A percentile compares a stretch with the other conserved stretches of the same genome.
These are phyloP conservation scores for Proterorhinus semilunaris DNA, from an alignment of 2,113 vertebrate species.

Conservation along the genomic window DNA sequence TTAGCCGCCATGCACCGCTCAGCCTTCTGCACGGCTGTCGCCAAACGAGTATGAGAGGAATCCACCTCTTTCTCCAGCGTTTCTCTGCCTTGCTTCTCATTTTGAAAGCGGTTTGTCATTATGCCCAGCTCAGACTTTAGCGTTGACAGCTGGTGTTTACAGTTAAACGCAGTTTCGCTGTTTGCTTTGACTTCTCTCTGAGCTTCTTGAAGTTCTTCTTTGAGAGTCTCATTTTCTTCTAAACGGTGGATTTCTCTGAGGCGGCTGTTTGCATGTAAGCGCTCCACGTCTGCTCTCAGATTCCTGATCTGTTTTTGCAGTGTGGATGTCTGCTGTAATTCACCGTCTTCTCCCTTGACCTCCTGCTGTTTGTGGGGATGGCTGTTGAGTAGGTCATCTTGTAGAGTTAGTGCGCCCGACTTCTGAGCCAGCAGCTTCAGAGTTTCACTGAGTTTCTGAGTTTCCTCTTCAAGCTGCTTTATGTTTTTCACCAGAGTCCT, in stretches of 20 bases:
- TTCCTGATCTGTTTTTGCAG: constrained; percentile 83
- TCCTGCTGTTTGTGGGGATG: constrained; percentile 87
- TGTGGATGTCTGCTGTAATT: constrained; percentile 72
- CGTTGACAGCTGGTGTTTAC: constrained; percentile 79
- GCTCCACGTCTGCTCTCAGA: constrained; percentile 81
- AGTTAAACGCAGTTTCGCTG: constrained; percentile 84
- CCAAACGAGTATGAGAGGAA: constrained; percentile 77
- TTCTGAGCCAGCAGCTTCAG: constrained; percentile 84
- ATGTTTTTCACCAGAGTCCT: constrained; percentile 78
- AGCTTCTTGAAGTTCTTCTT: constrained; percentile 83
- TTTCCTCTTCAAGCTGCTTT: constrained; percentile 87
- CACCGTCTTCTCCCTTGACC: constrained; percentile 78
- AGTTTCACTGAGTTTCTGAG: constrained; percentile 69
- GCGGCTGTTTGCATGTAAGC: constrained; percentile 66
- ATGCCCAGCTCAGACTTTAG: constrained; percentile 80
- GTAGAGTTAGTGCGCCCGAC: constrained; percentile 80
- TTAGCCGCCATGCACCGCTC: constrained; percentile 79
- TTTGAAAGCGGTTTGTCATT: constrained; percentile 80
- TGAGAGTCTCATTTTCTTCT: constrained; percentile 83
- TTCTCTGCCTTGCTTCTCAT: constrained; percentile 82
- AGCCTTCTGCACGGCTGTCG: constrained; percentile 76
- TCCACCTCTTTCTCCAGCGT: constrained; percentile 81
- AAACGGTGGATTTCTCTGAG: constrained; percentile 81
- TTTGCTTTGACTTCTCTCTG: constrained; percentile 83
- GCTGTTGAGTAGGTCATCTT: constrained; percentile 84